Evolutionary conservation across 2,888 invertebrate genomes (phyloP).

Genomic region (Chironomus riparius): DNA sequence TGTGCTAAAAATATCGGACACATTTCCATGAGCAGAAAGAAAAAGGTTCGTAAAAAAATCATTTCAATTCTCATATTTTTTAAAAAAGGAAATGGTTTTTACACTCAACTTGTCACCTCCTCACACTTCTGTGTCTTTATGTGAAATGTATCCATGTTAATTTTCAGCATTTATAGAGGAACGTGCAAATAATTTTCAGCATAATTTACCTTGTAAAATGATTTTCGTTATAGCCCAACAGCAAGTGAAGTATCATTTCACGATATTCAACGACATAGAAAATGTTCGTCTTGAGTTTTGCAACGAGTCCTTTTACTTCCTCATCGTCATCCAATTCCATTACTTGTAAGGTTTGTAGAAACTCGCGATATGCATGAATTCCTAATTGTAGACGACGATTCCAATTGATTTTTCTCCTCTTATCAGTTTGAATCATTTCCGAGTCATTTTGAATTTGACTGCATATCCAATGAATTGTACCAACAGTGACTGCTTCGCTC

Average conservation of each 20-base stretch:
- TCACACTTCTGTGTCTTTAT: too few species aligned
- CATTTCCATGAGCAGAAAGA: too few species aligned
- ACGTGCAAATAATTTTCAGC: background rate
- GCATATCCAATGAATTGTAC: constrained; percentile 80
- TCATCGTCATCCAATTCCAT: constrained; percentile 58
- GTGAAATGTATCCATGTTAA: too few species aligned
- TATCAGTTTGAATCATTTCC: constrained; percentile 79
- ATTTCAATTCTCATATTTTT: too few species aligned
- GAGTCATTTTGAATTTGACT: constrained; percentile 68
- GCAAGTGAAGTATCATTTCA: constrained; percentile 72
- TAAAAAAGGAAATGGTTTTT: too few species aligned
- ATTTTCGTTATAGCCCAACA: constrained; percentile 73
- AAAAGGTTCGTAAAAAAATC: too few species aligned
- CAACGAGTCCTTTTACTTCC: constrained; percentile 66
- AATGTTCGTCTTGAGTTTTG: constrained; percentile 80
- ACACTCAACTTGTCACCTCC: too few species aligned
- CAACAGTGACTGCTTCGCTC: constrained; percentile 87
- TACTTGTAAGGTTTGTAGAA: constrained; percentile 75
- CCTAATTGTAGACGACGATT: constrained; percentile 78
- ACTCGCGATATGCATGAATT: constrained; percentile 65
- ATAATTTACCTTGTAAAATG: constrained; percentile 67
- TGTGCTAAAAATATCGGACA: too few species aligned
- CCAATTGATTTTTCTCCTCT: constrained; percentile 75
- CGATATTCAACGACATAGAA: constrained; percentile 92
- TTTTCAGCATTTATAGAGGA: too few species aligned